phyloP scores from a whole-genome alignment of 2,113 vertebrate genomes.

The Callospermophilus lateralis region DNA sequence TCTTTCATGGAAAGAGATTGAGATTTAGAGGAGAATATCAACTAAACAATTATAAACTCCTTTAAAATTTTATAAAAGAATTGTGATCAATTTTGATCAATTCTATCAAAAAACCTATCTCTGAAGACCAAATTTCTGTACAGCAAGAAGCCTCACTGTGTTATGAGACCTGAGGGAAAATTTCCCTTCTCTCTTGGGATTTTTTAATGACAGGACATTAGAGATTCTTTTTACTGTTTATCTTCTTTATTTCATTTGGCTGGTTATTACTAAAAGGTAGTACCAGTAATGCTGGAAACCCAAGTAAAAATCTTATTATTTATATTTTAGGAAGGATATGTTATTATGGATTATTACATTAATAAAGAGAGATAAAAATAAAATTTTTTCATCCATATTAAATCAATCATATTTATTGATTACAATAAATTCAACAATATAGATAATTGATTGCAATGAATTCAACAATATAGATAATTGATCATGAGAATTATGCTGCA shows the following conservation, averaged over 20 bases:
- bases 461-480: background rate
- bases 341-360: background rate
- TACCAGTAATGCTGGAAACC: background rate
- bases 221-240: background rate
- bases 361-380: background rate
- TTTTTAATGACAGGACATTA: background rate
- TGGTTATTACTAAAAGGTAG: background rate
- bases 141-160: background rate
- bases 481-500: background rate
- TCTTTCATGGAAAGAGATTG: background rate
- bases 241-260: conserved; percentile 10
- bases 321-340: background rate
- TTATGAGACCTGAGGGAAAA: background rate
- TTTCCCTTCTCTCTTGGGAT: background rate
- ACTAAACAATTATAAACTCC: background rate
- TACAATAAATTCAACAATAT: too few relatives aligned
- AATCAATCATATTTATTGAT: background rate
- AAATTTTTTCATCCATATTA: background rate
- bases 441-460: background rate
- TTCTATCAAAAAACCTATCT: background rate
- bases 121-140: background rate
- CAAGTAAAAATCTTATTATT: background rate
- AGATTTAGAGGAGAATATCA: background rate
- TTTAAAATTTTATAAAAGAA: background rate
- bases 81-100: background rate